Evolutionary conservation across 1,140 invertebrate species (phyloP).

Genomic region (Heliconius congener): DNA sequence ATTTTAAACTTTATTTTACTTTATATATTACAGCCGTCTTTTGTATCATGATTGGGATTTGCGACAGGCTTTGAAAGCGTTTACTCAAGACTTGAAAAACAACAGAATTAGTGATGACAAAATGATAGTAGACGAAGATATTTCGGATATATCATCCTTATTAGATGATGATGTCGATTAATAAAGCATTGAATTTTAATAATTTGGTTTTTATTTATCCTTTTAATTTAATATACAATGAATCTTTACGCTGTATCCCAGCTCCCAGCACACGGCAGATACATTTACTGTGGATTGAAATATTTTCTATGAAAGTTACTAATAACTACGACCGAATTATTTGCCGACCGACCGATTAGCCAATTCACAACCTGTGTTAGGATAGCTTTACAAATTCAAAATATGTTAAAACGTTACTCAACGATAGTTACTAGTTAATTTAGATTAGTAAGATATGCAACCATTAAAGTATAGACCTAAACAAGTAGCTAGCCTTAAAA

Average conservation of each 20-base stretch:
- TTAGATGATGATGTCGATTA: neutral
- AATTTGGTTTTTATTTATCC: neutral
- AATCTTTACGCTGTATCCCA: neutral
- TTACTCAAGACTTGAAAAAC: constrained; percentile 43
- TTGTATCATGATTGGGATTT: constrained; percentile 52
- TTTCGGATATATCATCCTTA: constrained; percentile 44
- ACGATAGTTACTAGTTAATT: too few species aligned
- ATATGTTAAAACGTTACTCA: too few species aligned
- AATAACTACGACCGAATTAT: too few species aligned
- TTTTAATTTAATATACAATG: neutral
- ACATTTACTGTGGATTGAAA: too few species aligned
- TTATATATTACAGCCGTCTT: constrained; percentile 52
- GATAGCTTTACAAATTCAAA: too few species aligned
- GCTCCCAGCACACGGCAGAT: too few species aligned
- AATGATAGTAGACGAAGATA: constrained; percentile 45
- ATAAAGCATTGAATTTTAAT: neutral
- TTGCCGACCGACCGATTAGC: too few species aligned
- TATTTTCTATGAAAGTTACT: too few species aligned
- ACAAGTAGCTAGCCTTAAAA: too few species aligned
- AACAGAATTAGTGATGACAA: constrained; percentile 40
- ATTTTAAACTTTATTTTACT: constrained; percentile 13
- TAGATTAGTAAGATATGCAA: too few species aligned
- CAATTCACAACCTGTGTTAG: too few species aligned
- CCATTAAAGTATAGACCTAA: too few species aligned
- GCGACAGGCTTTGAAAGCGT: constrained; percentile 41